Evolutionary conservation across 2,888 invertebrate genomes (phyloP).

Genomic region (Eucera pruinosa): DNA sequence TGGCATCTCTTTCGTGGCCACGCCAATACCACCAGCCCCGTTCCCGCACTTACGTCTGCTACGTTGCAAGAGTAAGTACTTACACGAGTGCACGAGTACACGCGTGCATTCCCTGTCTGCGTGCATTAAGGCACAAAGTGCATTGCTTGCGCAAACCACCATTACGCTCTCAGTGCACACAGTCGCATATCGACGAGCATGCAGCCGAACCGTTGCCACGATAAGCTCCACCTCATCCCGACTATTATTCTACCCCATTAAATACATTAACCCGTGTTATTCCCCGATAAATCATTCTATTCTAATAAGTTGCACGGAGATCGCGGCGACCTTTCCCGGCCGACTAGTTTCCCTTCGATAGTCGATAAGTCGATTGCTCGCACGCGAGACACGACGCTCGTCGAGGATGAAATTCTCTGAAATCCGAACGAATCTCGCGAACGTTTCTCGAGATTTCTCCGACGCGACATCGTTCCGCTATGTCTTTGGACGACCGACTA

Average conservation of each 20-base stretch:
- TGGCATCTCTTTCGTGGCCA: slow-evolving; percentile 57
- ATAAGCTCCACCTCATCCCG: slow-evolving; percentile 29
- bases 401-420: not conserved
- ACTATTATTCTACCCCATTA: slow-evolving; percentile 67
- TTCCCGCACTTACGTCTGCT: no score
- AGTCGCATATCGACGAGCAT: slow-evolving; percentile 15
- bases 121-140: slow-evolving; percentile 59
- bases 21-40: no score
- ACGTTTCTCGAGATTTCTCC: slow-evolving; percentile 9
- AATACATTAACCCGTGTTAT: slow-evolving; percentile 70
- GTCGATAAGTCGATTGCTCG: no score
- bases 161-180: slow-evolving; percentile 37
- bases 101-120: slow-evolving; percentile 10
- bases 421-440: not conserved
- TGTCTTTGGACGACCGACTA: no score
- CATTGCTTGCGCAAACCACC: slow-evolving; percentile 65
- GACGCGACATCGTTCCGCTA: no score
- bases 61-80: no score
- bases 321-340: not conserved
- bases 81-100: not conserved
- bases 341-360: not conserved
- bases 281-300: slow-evolving; percentile 46
- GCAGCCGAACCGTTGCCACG: slow-evolving; percentile 3
- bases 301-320: not conserved
- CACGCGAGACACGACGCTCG: slow-evolving; percentile 1